Base-by-base conservation (phyloP, 2,888 invertebrate species). In the Parasteatoda lunata region DNA sequence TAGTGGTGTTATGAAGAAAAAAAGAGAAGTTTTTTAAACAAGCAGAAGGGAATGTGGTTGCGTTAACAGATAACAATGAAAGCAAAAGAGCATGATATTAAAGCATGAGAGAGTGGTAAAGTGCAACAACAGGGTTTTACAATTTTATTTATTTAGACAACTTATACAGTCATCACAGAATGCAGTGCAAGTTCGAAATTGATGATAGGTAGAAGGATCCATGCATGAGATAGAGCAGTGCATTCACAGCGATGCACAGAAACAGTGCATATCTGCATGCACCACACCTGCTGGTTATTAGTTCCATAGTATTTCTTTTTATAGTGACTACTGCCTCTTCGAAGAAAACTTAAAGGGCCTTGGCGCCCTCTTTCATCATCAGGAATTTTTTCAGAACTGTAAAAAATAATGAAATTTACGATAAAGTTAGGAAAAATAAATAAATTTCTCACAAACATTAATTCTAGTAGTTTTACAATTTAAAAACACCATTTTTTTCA, bases 281-380 rank as follows among this genome's bases (percentile, higher is more conserved):
- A 88, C 83, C 83, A 88, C 80, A 87, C 83, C 81, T 88, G 88
- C 84, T 88, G 84, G 72, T 85, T 84, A 54, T 86, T 81, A 59
- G 59, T 59, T 75, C 78, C 78, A 59, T 70, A 66, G 70, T 73
- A 54, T 77, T 89, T 88, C 73, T 89, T 89, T 48, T 90, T 90
- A 48, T 91, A 89, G 87, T 91, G 91, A 83, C 91, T 91, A 88
- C 92, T 92, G 75, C 91, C 91, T 15, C 92, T 90, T 5, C 92
- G 90, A 51, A 92, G 90, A 88, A 92, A 92, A 89, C 92, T 92
- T 90, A 92, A 92, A 81, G 91, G 91, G 59, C 91, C 90, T 85
- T 91, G 90, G 90, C 91, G 90, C n/a, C 89, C 86, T 83, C 88
- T 89, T n/a, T 90, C 90, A 15, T 90, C 88, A 59, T 89, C 90